Evolutionary conservation across 2,888 invertebrate species (phyloP).

Genomic region (Nymphalis urticae): DNA sequence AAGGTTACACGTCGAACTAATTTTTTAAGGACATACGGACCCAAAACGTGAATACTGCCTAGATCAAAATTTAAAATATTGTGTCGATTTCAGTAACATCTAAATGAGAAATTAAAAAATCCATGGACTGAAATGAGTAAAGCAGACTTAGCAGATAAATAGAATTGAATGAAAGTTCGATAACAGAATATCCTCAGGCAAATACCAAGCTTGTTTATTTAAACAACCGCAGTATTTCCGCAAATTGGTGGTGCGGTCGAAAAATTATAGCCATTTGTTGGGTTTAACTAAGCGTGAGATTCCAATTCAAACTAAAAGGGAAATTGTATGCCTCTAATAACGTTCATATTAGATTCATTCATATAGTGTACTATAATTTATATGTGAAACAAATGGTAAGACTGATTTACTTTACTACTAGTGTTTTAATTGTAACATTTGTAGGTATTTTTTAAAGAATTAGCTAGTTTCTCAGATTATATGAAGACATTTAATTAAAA

Average conservation of each 20-base stretch:
- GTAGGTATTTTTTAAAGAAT: no score
- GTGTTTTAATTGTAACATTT: no score
- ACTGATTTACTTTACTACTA: no score
- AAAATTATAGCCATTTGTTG: conserved; percentile 38
- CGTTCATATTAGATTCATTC: conserved; percentile 1
- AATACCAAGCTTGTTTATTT: conserved; percentile 28
- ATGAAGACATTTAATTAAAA: no score
- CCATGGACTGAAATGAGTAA: neutral
- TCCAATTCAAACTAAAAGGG: conserved; percentile 23
- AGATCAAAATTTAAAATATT: no score
- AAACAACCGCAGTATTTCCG: conserved; percentile 33
- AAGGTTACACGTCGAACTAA: no score
- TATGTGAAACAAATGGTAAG: neutral
- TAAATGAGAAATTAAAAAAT: no score
- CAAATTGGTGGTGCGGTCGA: conserved; percentile 36
- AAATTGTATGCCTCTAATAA: conserved; percentile 17
- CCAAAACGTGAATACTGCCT: no score
- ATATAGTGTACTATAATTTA: neutral
- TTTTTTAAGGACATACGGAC: no score
- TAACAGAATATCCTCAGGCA: conserved; percentile 18
- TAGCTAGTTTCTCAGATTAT: no score
- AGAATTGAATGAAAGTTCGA: conserved; percentile 16
- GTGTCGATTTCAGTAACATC: no score
- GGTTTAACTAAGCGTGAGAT: conserved; percentile 37
- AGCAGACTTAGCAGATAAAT: neutral